Percentiles rank a stretch among this genome's conserved stretches.
These are phyloP conservation scores for Coptodon bakossiorum DNA, from an alignment of 2,113 vertebrate genomes.

Conservation along the genomic window DNA sequence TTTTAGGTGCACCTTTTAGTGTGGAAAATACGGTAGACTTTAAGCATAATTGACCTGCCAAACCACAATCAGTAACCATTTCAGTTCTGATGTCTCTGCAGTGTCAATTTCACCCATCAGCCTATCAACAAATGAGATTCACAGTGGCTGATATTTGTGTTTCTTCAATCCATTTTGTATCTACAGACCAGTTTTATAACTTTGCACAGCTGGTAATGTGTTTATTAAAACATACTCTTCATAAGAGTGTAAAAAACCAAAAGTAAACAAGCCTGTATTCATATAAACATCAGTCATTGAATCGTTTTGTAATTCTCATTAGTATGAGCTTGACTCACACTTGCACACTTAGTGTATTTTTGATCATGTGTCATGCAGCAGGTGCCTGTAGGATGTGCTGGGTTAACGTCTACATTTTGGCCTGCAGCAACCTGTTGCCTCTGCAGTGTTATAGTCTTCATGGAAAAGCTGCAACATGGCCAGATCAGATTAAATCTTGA, in stretches of 20 bases:
- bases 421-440: background rate
- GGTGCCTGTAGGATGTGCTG: background rate
- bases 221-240: background rate
- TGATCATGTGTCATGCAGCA: background rate
- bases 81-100: background rate
- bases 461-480: slow-evolving; percentile 1
- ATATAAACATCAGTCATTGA: background rate
- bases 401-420: background rate
- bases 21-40: fast-evolving
- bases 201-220: background rate
- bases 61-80: background rate
- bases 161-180: background rate
- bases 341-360: background rate
- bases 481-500: slow-evolving; percentile 26
- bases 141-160: background rate
- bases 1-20: background rate
- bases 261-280: background rate
- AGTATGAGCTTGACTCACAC: background rate
- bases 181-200: background rate
- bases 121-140: background rate
- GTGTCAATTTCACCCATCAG: background rate
- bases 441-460: background rate
- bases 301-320: background rate
- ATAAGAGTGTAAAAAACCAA: background rate
- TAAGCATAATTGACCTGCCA: background rate